Evolutionary conservation across 2,113 vertebrate genomes (phyloP).

Genomic region (Sialia sialis): DNA sequence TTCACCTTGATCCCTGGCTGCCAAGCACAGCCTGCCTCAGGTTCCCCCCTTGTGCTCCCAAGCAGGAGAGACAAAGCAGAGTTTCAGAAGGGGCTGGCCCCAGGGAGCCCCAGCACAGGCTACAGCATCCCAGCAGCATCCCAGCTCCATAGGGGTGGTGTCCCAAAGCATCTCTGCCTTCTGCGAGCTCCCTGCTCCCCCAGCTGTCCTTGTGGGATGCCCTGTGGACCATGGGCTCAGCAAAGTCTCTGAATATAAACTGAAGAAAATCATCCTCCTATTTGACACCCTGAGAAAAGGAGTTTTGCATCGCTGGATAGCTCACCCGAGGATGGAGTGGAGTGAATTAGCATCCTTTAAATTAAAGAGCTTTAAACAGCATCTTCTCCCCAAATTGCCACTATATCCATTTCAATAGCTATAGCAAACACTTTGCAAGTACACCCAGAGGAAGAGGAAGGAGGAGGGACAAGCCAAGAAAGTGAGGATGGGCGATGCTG

Average conservation of each 20-base stretch:
- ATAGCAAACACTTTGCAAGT: background rate
- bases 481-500: background rate
- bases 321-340: background rate
- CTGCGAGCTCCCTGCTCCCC: background rate
- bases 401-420: background rate
- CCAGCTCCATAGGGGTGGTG: background rate
- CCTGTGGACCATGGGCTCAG: background rate
- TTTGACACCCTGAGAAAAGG: background rate
- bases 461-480: background rate
- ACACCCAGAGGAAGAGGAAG: conserved; percentile 24
- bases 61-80: background rate
- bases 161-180: background rate
- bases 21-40: background rate
- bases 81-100: background rate
- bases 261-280: background rate
- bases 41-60: background rate
- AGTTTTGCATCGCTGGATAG: background rate
- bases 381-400: conserved; percentile 17
- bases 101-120: background rate
- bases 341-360: conserved; percentile 34
- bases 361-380: conserved; percentile 45
- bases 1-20: background rate
- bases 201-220: rapidly evolving
- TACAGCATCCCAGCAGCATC: background rate
- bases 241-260: background rate